Conservation (phyloP, 2,888 invertebrate species). For the Sylvicola cinctus region DNA sequence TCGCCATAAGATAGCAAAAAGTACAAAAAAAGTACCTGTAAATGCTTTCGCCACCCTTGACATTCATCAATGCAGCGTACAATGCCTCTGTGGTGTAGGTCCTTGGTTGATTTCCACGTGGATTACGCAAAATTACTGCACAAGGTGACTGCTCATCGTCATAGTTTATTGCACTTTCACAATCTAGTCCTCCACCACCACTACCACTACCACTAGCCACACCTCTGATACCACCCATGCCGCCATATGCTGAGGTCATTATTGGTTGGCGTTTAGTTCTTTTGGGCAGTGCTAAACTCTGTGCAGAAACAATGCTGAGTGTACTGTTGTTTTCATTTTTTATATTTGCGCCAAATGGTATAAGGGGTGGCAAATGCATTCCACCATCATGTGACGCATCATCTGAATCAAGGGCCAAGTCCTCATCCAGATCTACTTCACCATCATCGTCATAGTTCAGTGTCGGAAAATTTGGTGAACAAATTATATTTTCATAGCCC, state of each 20-base stretch:
- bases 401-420: constrained; percentile 2
- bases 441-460: constrained; percentile 5
- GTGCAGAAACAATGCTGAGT: constrained; percentile 1
- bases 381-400: constrained; percentile 1
- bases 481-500: constrained; percentile 9
- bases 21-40: constrained; percentile 25
- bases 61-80: constrained; percentile 37
- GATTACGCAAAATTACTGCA: constrained; percentile 12
- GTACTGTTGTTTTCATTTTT: not conserved
- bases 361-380: not conserved
- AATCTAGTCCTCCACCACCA: constrained; percentile 12
- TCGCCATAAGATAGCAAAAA: too few species aligned
- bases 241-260: constrained; percentile 28
- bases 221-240: constrained; percentile 13
- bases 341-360: too few species aligned
- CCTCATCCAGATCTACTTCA: constrained; percentile 4
- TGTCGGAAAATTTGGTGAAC: constrained; percentile 8
- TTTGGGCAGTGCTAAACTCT: constrained; percentile 1
- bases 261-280: not conserved
- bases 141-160: constrained; percentile 7
- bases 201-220: constrained; percentile 11
- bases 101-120: constrained; percentile 14
- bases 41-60: constrained; percentile 36
- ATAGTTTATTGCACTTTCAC: constrained; percentile 10
- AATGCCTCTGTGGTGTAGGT: constrained; percentile 23